These are phyloP conservation scores for Mus pahari DNA, from an alignment of 2,113 vertebrate genomes.

Conservation along the genomic window DNA sequence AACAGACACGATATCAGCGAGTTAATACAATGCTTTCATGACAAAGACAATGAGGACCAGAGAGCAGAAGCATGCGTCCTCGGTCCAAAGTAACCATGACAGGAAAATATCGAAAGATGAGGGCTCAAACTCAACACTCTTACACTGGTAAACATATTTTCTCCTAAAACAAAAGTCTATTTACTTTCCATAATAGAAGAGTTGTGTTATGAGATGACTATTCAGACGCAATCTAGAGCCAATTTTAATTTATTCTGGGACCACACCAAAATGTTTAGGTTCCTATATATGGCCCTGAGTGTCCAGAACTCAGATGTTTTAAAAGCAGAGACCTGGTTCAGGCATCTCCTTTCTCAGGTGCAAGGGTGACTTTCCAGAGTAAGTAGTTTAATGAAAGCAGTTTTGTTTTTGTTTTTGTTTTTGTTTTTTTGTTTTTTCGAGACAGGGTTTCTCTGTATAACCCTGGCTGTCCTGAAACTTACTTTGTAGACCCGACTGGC, in stretches of 20 bases:
- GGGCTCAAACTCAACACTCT: background rate
- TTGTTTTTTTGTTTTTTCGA: no score
- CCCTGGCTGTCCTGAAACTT: no score
- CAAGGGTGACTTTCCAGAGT: background rate
- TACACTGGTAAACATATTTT: background rate
- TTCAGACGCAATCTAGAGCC: background rate
- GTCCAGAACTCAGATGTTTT: background rate
- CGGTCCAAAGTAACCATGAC: background rate
- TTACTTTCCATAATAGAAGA: background rate
- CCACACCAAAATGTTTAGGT: background rate
- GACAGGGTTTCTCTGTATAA: no score
- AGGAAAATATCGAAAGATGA: background rate
- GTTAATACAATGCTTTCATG: background rate
- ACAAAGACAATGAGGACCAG: slow-evolving; percentile 13
- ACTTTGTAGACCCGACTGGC: no score
- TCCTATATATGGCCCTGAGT: background rate
- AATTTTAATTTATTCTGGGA: no score
- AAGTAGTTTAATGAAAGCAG: background rate
- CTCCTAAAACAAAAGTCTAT: background rate
- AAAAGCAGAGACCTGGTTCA: background rate
- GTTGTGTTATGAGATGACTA: background rate
- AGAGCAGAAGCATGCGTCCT: background rate
- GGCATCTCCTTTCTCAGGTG: background rate
- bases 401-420: no score
- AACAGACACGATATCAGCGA: background rate